Conservation (phyloP, 1,140 invertebrate species). For the Heliothis subflexa region DNA sequence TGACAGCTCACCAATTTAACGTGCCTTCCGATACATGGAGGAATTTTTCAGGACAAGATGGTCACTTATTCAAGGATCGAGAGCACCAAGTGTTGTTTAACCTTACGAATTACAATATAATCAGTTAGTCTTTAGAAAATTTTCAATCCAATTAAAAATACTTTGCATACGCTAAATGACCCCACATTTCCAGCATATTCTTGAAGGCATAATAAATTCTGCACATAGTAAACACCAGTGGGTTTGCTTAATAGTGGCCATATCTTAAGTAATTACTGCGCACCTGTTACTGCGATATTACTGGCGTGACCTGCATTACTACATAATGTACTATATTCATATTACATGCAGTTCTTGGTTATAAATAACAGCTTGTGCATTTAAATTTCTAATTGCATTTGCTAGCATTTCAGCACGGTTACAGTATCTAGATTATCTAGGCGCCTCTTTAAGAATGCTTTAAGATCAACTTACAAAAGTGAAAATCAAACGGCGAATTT, state of each 20-base stretch:
- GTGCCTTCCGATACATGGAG: no score
- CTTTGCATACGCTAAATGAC: neutral
- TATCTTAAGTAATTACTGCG: slow-evolving; percentile 12
- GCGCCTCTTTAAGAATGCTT: no score
- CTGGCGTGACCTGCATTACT: neutral
- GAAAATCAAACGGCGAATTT: neutral
- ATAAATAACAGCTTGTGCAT: neutral
- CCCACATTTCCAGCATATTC: no score
- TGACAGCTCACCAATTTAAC: no score
- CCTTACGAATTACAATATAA: no score
- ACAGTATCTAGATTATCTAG: no score
- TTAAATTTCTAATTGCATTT: neutral
- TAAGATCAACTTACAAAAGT: no score
- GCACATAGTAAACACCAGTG: neutral
- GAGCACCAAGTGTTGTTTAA: no score
- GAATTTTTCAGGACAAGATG: no score
- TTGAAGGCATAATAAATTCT: neutral
- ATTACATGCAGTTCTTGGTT: neutral
- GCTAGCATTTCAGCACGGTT: neutral
- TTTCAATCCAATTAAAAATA: no score
- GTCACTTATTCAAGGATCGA: no score
- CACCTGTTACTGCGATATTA: slow-evolving; percentile 9
- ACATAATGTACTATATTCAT: slow-evolving; percentile 10
- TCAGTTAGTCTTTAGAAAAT: no score
- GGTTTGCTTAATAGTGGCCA: slow-evolving; percentile 15